Conservation (phyloP, 2,888 invertebrate genomes). For the Sisyra terminalis region DNA sequence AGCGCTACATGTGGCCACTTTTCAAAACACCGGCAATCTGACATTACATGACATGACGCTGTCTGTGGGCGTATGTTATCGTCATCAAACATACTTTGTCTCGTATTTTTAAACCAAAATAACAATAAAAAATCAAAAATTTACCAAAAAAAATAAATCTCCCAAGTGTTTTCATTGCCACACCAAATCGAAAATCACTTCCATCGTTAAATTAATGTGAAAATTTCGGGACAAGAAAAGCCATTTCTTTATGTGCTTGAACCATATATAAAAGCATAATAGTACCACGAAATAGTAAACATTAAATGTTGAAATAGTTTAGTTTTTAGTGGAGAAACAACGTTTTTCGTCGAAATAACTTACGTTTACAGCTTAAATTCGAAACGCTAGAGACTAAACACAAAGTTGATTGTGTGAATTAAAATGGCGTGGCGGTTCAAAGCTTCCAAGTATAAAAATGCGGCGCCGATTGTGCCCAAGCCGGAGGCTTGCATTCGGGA, state of each 20-base stretch:
- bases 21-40: constrained; percentile 10
- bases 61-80: constrained; percentile 8
- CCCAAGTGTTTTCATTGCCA: too few relatives aligned
- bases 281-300: too few relatives aligned
- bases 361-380: too few relatives aligned
- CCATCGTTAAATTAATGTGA: too few relatives aligned
- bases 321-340: too few relatives aligned
- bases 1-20: constrained; percentile 13
- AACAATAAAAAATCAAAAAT: not conserved
- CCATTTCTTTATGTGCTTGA: too few relatives aligned
- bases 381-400: not conserved
- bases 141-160: too few relatives aligned
- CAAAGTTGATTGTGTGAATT: not conserved
- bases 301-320: too few relatives aligned
- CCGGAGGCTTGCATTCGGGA: constrained; percentile 81
- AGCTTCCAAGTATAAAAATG: constrained; percentile 97
- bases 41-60: constrained; percentile 5
- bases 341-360: too few relatives aligned
- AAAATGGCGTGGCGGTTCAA: constrained; percentile 90
- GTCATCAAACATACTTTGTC: not conserved
- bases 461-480: constrained; percentile 87
- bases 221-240: too few relatives aligned
- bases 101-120: not conserved
- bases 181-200: too few relatives aligned
- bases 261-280: too few relatives aligned